phyloP scores from a whole-genome alignment of 2,888 invertebrate genomes.

The Drosophila anceps region DNA sequence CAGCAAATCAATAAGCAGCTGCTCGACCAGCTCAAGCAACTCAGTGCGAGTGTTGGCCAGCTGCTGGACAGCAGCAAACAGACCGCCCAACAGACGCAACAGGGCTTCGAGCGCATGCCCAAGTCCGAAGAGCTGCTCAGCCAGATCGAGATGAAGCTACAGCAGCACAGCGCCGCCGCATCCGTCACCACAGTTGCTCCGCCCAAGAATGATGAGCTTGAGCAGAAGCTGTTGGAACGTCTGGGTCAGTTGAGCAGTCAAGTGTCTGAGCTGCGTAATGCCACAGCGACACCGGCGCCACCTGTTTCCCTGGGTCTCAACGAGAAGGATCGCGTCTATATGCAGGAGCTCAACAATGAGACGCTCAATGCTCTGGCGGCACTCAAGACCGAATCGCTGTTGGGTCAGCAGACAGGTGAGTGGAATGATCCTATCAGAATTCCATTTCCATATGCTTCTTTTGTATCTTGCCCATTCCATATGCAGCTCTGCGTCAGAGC shows the following conservation, averaged over 20 bases:
- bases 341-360: constrained; percentile 88
- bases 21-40: constrained; percentile 73
- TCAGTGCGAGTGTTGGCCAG: constrained; percentile 73
- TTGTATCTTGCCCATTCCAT: too few relatives aligned
- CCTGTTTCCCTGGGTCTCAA: constrained; percentile 76
- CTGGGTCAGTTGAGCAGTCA: constrained; percentile 85
- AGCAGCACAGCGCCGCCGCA: constrained; percentile 72
- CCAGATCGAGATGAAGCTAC: constrained; percentile 83
- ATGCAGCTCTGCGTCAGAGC: constrained; percentile 85
- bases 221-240: constrained; percentile 85
- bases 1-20: constrained; percentile 77
- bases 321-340: constrained; percentile 85
- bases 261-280: constrained; percentile 83
- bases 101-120: constrained; percentile 75
- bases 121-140: constrained; percentile 79
- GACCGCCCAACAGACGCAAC: constrained; percentile 78
- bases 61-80: constrained; percentile 73
- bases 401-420: constrained; percentile 86
- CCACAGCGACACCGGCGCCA: constrained; percentile 34
- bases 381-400: constrained; percentile 86
- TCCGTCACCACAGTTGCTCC: constrained; percentile 72
- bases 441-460: too few relatives aligned
- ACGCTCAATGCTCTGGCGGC: constrained; percentile 88
- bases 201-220: constrained; percentile 84
- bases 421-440: neutral